Conservation (phyloP, 2,113 vertebrate genomes). For the Scophthalmus maximus region DNA sequence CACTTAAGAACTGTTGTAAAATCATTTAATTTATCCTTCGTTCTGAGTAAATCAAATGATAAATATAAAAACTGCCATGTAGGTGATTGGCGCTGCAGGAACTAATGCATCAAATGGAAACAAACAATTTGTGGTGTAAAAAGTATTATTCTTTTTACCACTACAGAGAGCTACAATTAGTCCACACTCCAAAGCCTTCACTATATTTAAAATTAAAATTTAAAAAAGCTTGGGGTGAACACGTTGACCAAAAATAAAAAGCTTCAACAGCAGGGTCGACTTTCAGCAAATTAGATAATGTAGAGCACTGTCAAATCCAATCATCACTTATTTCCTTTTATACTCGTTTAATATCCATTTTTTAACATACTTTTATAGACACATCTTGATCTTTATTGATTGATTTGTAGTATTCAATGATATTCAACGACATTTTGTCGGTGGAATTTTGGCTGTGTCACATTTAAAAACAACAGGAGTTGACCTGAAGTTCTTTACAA, state of each 20-base stretch:
- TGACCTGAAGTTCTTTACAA: no score
- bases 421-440: not conserved
- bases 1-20: conserved; percentile 2
- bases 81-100: not conserved
- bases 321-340: not conserved
- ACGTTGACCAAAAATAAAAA: conserved; percentile 8
- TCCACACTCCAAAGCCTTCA: conserved; percentile 17
- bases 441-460: not conserved
- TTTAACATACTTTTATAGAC: no score
- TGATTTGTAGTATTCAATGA: not conserved
- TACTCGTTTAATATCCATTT: not conserved
- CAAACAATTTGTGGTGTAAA: conserved; percentile 4
- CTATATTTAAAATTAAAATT: no score
- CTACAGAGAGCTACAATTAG: conserved; percentile 27
- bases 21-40: not conserved
- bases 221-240: no score
- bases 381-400: not conserved
- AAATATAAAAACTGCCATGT: not conserved
- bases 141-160: conserved; percentile 33
- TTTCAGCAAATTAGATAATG: conserved; percentile 50
- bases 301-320: not conserved
- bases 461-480: no score
- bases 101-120: conserved; percentile 4
- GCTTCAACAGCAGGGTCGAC: conserved; percentile 57
- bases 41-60: not conserved